Conservation (phyloP, 2,888 invertebrate genomes). For the Salticus scenicus region DNA sequence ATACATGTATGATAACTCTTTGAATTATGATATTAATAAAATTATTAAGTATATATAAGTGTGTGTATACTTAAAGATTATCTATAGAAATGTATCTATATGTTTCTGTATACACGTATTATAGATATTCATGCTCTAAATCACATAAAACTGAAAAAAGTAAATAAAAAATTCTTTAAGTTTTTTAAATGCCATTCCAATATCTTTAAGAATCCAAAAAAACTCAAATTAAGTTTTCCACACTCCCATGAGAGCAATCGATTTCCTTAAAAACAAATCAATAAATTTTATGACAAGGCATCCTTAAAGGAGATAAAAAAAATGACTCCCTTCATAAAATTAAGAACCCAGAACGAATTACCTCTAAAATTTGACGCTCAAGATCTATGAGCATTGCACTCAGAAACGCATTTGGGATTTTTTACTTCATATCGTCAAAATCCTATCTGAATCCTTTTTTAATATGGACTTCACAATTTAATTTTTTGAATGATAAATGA, state of each 20-base stretch:
- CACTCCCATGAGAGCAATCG: background rate
- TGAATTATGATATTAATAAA: too few relatives aligned
- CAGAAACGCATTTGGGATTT: background rate
- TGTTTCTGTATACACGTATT: too few relatives aligned
- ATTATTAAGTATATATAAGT: too few relatives aligned
- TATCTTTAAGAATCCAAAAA: background rate
- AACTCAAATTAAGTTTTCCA: conserved; percentile 14
- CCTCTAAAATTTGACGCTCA: background rate
- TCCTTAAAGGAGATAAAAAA: background rate
- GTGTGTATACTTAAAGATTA: too few relatives aligned
- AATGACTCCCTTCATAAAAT: conserved; percentile 9
- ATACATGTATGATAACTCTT: too few relatives aligned
- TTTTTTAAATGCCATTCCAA: background rate
- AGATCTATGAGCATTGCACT: background rate
- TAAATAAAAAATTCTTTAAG: too few relatives aligned
- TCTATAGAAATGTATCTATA: too few relatives aligned
- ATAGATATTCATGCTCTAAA: too few relatives aligned
- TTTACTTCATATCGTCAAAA: background rate
- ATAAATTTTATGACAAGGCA: conserved; percentile 12
- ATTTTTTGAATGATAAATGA: too few relatives aligned
- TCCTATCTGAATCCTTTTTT: too few relatives aligned
- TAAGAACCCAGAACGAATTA: conserved; percentile 10
- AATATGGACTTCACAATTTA: too few relatives aligned
- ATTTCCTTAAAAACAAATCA: conserved; percentile 6
- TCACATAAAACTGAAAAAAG: too few relatives aligned